These are phyloP conservation scores for Acanthococcus lagerstroemiae DNA, from an alignment of 2,888 invertebrate species.

Conservation along the genomic window DNA sequence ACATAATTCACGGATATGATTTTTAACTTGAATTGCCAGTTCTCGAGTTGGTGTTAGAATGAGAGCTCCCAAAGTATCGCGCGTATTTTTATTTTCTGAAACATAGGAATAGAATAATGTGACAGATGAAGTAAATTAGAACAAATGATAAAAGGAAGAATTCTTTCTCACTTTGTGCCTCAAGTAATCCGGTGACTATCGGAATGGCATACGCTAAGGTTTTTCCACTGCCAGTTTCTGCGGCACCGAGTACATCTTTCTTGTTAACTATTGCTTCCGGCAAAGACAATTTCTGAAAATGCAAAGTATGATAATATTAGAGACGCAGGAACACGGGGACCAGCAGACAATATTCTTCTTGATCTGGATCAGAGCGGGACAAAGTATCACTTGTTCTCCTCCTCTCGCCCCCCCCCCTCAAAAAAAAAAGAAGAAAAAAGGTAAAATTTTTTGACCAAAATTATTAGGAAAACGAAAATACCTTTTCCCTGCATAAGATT, in stretches of 20 bases:
- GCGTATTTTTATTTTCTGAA: constrained; percentile 5
- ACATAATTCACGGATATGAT: constrained; percentile 67
- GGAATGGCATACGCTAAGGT: constrained; percentile 96
- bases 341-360: too few species aligned
- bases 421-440: not conserved
- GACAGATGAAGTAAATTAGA: not conserved
- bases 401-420: too few species aligned
- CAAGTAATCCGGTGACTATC: constrained; percentile 71
- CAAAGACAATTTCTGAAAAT: constrained; percentile 6
- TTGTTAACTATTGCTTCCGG: constrained; percentile 77
- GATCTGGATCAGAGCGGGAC: too few species aligned
- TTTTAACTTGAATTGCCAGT: constrained; percentile 84
- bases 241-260: constrained; percentile 92
- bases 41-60: constrained; percentile 94
- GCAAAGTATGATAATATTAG: too few species aligned
- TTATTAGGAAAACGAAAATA: too few species aligned
- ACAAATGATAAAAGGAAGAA: not conserved
- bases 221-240: constrained; percentile 98
- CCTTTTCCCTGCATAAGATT: not conserved
- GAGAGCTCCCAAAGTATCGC: constrained; percentile 56
- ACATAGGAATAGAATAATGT: not conserved
- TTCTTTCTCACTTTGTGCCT: constrained; percentile 32
- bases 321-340: too few species aligned
- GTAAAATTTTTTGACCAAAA: too few species aligned
- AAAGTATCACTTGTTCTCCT: too few species aligned